Conservation (phyloP, 1,140 invertebrate species). For the Drosophila orena region DNA sequence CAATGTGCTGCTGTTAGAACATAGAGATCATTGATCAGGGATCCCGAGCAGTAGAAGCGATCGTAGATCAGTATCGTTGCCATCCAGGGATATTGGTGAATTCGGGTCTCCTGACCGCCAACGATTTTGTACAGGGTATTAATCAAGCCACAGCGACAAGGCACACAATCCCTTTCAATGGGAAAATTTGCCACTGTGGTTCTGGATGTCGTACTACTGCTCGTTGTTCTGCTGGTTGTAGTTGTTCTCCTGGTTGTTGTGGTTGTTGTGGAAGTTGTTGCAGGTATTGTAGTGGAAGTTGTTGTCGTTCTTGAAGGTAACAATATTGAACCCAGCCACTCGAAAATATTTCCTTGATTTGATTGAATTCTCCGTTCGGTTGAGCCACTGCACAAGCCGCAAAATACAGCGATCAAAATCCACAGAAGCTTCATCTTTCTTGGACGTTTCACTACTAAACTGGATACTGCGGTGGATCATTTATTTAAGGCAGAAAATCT, state of each 20-base stretch:
- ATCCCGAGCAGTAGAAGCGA: constrained; percentile 91
- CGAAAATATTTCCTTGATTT: constrained; percentile 17
- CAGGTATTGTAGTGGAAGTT: background rate
- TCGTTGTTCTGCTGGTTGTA: constrained; percentile 6
- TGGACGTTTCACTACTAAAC: constrained; percentile 25
- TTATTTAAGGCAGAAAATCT: constrained; percentile 35
- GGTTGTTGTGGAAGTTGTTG: constrained; percentile 5
- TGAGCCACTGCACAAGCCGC: background rate
- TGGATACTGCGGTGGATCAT: constrained; percentile 17
- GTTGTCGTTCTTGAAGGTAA: constrained; percentile 16
- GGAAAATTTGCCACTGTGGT: constrained; percentile 18
- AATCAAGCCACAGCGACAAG: constrained; percentile 89
- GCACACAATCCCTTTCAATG: constrained; percentile 47
- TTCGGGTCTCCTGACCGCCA: constrained; percentile 88
- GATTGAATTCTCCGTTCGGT: background rate
- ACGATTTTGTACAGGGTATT: constrained; percentile 89
- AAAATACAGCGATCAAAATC: constrained; percentile 16
- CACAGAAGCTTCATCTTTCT: constrained; percentile 55
- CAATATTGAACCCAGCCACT: constrained; percentile 51
- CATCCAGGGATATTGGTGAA: constrained; percentile 92
- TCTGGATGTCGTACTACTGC: constrained; percentile 9
- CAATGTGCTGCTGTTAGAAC: constrained; percentile 77
- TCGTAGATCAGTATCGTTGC: constrained; percentile 88
- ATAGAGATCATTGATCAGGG: constrained; percentile 87
- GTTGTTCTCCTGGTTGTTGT: background rate